phyloP scores from a whole-genome alignment of 1,140 invertebrate species.

The Leptinotarsa lineolata region DNA sequence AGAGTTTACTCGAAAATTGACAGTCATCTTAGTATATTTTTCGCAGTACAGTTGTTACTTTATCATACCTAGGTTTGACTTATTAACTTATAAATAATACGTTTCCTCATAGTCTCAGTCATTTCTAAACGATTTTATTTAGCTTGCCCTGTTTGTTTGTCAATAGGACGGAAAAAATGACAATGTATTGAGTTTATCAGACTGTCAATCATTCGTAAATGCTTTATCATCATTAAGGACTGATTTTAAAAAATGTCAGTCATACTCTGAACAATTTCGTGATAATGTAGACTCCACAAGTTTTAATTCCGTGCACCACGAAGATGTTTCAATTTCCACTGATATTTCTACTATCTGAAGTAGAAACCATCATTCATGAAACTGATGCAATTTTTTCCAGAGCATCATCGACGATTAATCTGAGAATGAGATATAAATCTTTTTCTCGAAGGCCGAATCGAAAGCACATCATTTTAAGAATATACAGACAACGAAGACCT shows the following conservation, averaged over 20 bases:
- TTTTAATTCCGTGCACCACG: neutral
- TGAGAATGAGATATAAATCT: constrained; percentile 9
- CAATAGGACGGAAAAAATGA: neutral
- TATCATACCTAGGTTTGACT: too few species aligned
- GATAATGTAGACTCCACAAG: neutral
- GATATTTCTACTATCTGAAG: neutral
- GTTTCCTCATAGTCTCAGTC: too few species aligned
- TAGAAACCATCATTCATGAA: neutral
- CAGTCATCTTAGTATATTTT: too few species aligned
- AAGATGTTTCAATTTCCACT: neutral
- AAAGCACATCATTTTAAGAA: constrained; percentile 17
- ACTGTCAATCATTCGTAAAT: too few species aligned
- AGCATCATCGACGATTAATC: neutral
- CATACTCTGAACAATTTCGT: neutral
- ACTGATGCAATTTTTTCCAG: too few species aligned
- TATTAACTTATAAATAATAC: too few species aligned
- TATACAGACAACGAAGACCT: constrained; percentile 20
- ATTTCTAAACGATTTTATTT: too few species aligned
- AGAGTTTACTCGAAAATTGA: too few species aligned
- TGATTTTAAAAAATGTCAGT: neutral
- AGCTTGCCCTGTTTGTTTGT: too few species aligned
- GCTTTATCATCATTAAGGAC: too few species aligned
- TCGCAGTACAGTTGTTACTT: too few species aligned
- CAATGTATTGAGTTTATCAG: neutral
- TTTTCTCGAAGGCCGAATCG: constrained; percentile 12